These are phyloP conservation scores for Bhutanitis thaidina DNA, from an alignment of 2,888 invertebrate species.

Conservation along the genomic window DNA sequence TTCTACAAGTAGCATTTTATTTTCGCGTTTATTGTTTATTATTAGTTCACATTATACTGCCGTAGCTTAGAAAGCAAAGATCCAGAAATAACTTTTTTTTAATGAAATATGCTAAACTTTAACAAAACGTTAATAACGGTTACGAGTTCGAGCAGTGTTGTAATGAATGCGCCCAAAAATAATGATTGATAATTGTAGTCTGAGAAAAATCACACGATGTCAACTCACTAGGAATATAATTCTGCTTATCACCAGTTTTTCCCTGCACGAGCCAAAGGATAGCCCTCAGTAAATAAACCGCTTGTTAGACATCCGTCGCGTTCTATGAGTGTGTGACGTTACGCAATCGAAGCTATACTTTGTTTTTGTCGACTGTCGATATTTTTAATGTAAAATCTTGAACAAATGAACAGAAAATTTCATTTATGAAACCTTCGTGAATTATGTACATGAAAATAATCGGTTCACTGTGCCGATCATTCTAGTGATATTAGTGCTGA, in stretches of 20 bases:
- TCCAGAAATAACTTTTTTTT: too few relatives aligned
- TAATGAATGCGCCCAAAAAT: background rate
- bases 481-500: too few relatives aligned
- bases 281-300: constrained; percentile 25
- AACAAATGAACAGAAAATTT: too few relatives aligned
- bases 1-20: too few relatives aligned
- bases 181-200: constrained; percentile 7
- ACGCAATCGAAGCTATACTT: constrained; percentile 3
- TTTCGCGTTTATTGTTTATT: too few relatives aligned
- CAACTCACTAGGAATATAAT: constrained; percentile 10
- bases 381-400: background rate
- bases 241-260: constrained; percentile 33
- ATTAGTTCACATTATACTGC: too few relatives aligned
- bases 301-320: constrained; percentile 20
- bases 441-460: too few relatives aligned
- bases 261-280: constrained; percentile 31
- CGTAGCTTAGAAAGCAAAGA: too few relatives aligned
- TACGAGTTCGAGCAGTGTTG: background rate
- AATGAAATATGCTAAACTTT: too few relatives aligned
- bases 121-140: too few relatives aligned
- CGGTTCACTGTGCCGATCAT: too few relatives aligned
- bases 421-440: too few relatives aligned
- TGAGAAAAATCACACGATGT: background rate
- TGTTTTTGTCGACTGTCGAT: constrained; percentile 28
- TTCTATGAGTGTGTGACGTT: constrained; percentile 17